Evolutionary conservation across 2,797 vertebrate genomes (phyloP).

Genomic region (Thripadectes ignobilis): DNA sequence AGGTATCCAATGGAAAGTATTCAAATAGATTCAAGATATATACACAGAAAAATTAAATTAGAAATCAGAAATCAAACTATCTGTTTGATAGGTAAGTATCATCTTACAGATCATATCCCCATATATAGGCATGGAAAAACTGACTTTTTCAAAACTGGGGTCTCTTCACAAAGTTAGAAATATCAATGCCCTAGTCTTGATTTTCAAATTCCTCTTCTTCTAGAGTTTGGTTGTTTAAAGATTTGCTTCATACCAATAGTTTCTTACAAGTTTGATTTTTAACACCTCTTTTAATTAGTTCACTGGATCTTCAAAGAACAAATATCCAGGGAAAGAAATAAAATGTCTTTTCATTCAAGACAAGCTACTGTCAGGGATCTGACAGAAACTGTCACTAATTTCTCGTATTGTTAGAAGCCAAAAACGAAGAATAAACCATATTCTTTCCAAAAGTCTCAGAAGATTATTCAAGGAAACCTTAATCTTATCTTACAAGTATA

Average conservation of each 20-base stretch:
- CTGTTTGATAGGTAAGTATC: background rate
- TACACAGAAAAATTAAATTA: background rate
- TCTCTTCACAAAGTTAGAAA: background rate
- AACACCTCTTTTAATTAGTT: background rate
- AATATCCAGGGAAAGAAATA: background rate
- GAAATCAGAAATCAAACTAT: background rate
- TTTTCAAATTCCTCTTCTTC: background rate
- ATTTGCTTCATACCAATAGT: background rate
- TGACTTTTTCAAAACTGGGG: background rate
- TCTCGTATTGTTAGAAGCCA: background rate
- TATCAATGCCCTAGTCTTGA: background rate
- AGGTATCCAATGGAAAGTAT: background rate
- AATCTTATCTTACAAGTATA: background rate
- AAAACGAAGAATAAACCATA: background rate
- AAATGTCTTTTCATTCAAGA: background rate
- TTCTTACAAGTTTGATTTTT: background rate
- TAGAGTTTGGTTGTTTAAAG: background rate
- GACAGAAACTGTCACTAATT: background rate
- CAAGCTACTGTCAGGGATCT: background rate
- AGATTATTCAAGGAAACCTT: background rate
- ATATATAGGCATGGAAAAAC: background rate
- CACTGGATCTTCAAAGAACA: background rate
- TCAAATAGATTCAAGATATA: background rate
- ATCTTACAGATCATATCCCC: background rate
- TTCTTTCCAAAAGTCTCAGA: background rate